Evolutionary conservation across 1,140 invertebrate species (phyloP).

Genomic region (Drosophila subpulchrella): DNA sequence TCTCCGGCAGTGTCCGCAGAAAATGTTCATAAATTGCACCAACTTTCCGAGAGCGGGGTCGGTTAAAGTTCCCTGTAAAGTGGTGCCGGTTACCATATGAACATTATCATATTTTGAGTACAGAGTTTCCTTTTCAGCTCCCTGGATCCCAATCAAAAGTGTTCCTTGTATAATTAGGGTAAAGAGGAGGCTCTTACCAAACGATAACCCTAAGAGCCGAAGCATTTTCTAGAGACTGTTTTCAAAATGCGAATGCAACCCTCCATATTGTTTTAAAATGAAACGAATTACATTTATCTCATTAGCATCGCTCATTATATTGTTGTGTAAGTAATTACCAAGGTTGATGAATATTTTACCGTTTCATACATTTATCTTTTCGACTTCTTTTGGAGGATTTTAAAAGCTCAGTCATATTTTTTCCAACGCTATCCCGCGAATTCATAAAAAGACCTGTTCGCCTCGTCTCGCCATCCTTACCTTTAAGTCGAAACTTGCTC

Average conservation of each 20-base stretch:
- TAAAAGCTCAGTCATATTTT: no score
- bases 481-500: no score
- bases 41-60: background rate
- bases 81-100: background rate
- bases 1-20: conserved; percentile 93
- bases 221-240: background rate
- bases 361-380: background rate
- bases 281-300: background rate
- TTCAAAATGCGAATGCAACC: background rate
- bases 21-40: conserved; percentile 93
- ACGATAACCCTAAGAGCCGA: background rate
- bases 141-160: background rate
- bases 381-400: no score
- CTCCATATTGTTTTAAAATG: background rate
- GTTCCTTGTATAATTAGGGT: background rate
- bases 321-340: background rate
- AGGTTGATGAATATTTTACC: background rate
- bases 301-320: background rate
- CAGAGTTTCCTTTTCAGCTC: background rate
- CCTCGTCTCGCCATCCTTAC: no score
- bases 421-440: no score
- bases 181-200: background rate
- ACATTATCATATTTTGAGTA: background rate
- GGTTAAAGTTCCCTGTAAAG: background rate
- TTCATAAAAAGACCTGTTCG: no score